Conservation (phyloP, 2,113 vertebrate genomes). For the Procavia capensis region DNA sequence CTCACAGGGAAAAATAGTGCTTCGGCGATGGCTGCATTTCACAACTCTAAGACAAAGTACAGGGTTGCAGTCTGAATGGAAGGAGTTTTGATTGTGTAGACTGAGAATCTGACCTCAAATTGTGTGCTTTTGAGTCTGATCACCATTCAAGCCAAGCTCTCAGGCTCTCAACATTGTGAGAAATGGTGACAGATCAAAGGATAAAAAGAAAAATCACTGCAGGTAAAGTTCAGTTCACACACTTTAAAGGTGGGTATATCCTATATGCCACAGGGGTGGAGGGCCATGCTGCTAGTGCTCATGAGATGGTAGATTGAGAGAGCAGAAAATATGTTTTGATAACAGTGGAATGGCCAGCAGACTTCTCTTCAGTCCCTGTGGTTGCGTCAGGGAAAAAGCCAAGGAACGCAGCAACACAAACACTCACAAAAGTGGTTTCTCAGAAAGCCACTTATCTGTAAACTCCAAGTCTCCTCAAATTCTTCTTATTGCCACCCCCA, state of each 20-base stretch:
- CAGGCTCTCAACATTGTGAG: constrained; percentile 66
- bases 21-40: background rate
- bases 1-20: background rate
- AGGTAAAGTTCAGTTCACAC: constrained; percentile 63
- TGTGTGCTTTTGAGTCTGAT: constrained; percentile 61
- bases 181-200: constrained; percentile 73
- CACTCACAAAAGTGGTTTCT: constrained; percentile 1
- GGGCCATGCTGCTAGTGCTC: constrained; percentile 71
- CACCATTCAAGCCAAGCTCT: constrained; percentile 63
- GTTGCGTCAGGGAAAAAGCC: constrained; percentile 58
- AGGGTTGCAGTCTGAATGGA: constrained; percentile 33
- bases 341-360: constrained; percentile 55
- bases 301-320: constrained; percentile 64
- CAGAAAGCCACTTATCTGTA: constrained; percentile 4
- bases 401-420: constrained; percentile 51
- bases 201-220: constrained; percentile 69
- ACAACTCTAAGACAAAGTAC: background rate
- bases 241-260: constrained; percentile 62
- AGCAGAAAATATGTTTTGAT: constrained; percentile 74
- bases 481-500: background rate
- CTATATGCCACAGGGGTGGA: background rate
- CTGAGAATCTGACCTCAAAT: constrained; percentile 43
- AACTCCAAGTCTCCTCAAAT: background rate
- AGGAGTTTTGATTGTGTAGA: constrained; percentile 57
- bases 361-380: constrained; percentile 63